Base-by-base conservation (phyloP, 2,888 invertebrate genomes). In the Trichogramma evanescens region DNA sequence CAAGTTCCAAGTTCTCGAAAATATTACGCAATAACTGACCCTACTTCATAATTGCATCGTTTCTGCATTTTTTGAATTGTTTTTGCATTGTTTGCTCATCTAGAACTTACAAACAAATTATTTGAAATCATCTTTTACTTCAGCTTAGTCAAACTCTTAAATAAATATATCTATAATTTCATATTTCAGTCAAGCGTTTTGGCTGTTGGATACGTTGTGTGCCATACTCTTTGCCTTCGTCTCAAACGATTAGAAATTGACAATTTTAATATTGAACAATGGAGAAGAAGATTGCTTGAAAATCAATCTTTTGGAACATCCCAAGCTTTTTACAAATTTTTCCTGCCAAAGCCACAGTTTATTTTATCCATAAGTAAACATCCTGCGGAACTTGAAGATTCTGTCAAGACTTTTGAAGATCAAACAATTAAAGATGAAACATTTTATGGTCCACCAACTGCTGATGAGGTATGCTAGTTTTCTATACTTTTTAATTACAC, bases 181-280 rank as follows among this genome's bases (percentile, higher is more conserved):
- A 49, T 58, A 66, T 76, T 78, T 63, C 78, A 86, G 86, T 84
- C 85, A 66, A 81, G 85, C 67, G 82, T 82, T 13, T 71, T 86
- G 51, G 82, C 86, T 10, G 71, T 85, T 62, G 86, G 86, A 50
- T 86, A 84, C 83, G 83, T 84, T 61, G 80, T 86, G 26, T 84
- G 83, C 68, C 85, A 86, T 67, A 75, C 84, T 1, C 73, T 84
- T 51, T 76, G 78, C 61, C 66, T 78, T 4, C 72, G 72, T 9
- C 73, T 74, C 63, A 73, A 69, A 43, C 58, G 71, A 26, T 70
- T 69, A 55, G 68, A 70, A 46, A 69, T 66, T 50, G 68, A 70
- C 41, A 69, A 66, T 43, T 56, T 56, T 48, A 66, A 66, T 5
- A 63, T 67, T 3, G 62, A 64, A 4, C 66, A 65, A 5, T 70